phyloP scores from a whole-genome alignment of 2,888 invertebrate species.

The Volucella inanis region DNA sequence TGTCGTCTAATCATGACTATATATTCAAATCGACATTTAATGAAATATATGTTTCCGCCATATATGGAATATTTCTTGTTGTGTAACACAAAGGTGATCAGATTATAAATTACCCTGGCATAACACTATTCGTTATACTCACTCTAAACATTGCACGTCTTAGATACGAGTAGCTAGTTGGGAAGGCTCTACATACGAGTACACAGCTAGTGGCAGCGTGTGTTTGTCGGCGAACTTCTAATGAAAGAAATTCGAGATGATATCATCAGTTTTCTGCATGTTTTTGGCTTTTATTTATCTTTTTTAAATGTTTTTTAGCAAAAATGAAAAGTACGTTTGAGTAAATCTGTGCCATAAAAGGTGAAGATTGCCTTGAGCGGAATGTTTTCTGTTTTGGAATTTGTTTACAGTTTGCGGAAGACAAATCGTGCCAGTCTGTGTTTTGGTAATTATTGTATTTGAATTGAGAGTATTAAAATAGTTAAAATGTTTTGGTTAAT shows the following conservation, averaged over 20 bases:
- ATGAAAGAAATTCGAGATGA: slow-evolving; percentile 70
- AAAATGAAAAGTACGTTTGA: slow-evolving; percentile 63
- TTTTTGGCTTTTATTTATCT: slow-evolving; percentile 16
- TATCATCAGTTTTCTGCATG: slow-evolving; percentile 64
- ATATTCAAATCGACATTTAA: slow-evolving; percentile 73
- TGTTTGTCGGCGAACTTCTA: slow-evolving; percentile 65
- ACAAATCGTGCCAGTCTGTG: too few species aligned
- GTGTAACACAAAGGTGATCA: slow-evolving; percentile 69
- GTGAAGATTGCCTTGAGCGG: slow-evolving; percentile 42
- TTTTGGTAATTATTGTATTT: too few species aligned
- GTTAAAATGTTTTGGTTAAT: too few species aligned
- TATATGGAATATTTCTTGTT: slow-evolving; percentile 71
- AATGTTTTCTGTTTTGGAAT: slow-evolving; percentile 33
- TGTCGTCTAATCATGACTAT: slow-evolving; percentile 58
- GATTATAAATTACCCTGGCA: slow-evolving; percentile 65
- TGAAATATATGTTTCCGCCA: slow-evolving; percentile 70
- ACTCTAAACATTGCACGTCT: background rate
- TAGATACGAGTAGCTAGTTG: too few species aligned
- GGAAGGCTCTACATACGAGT: slow-evolving; percentile 1
- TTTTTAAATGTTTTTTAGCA: slow-evolving; percentile 7
- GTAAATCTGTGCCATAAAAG: slow-evolving; percentile 42
- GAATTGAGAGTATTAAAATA: too few species aligned
- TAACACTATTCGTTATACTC: slow-evolving; percentile 30
- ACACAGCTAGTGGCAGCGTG: background rate
- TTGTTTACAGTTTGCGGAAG: background rate